Evolutionary conservation across 2,797 vertebrate genomes (phyloP).

Genomic region (Chanos chanos): DNA sequence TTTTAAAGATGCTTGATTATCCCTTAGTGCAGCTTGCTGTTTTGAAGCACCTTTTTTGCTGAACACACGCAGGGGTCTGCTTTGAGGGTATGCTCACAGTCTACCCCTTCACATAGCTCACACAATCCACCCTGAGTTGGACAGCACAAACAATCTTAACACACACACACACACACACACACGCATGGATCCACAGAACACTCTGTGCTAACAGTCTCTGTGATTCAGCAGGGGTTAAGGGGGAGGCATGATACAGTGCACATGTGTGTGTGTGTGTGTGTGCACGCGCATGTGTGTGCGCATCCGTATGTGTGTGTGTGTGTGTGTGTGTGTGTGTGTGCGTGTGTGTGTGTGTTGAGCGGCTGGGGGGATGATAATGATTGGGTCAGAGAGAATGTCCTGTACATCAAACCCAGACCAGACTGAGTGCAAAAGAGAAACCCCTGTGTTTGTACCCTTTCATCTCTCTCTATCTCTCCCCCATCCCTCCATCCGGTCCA

Average conservation of each 20-base stretch:
- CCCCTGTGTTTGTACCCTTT: slow-evolving; percentile 52
- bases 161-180: no score
- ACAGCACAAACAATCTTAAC: no score
- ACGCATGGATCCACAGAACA: no score
- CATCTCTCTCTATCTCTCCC: slow-evolving; percentile 33
- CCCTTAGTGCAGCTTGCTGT: no score
- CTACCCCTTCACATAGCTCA: no score
- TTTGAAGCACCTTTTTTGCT: no score
- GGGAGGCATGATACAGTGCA: not conserved
- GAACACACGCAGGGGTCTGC: no score
- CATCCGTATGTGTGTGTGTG: not conserved
- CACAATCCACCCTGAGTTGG: no score
- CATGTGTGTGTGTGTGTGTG: no score
- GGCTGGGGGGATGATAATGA: slow-evolving; percentile 44
- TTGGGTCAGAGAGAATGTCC: slow-evolving; percentile 46
- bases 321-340: not conserved
- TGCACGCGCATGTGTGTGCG: not conserved
- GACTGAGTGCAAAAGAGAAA: slow-evolving; percentile 40
- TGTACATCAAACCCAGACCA: slow-evolving; percentile 61
- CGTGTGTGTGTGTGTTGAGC: slow-evolving; percentile 35
- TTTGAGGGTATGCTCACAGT: no score
- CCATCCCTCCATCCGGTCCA: not conserved
- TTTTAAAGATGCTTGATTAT: no score
- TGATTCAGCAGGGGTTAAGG: not conserved
- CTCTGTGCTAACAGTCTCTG: no score